These are phyloP conservation scores for Anabas testudineus DNA, from an alignment of 2,797 vertebrate genomes.

Conservation along the genomic window DNA sequence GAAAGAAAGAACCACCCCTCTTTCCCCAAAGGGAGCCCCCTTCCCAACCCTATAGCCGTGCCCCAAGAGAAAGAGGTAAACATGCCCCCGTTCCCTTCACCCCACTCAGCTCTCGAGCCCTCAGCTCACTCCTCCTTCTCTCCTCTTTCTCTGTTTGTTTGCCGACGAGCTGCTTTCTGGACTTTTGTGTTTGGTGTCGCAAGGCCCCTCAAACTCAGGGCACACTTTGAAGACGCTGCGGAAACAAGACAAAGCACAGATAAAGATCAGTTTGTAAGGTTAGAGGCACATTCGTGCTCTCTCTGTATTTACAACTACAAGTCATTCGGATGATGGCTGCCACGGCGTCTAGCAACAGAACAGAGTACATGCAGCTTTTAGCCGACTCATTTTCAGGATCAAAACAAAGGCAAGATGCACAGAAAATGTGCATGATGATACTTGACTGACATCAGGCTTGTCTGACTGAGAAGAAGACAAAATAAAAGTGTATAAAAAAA, in stretches of 20 bases:
- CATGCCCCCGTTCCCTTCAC: slow-evolving; percentile 61
- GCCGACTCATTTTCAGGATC: slow-evolving; percentile 3
- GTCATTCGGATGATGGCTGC: slow-evolving; percentile 20
- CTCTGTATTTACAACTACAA: slow-evolving; percentile 7
- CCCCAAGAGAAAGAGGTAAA: slow-evolving; percentile 79
- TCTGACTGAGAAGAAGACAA: neutral
- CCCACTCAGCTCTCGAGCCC: slow-evolving; percentile 43
- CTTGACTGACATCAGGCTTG: neutral
- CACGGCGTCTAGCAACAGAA: neutral
- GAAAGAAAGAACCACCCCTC: slow-evolving; percentile 34
- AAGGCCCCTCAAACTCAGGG: slow-evolving; percentile 48
- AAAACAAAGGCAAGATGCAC: slow-evolving; percentile 1
- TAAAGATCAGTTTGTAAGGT: slow-evolving; percentile 50
- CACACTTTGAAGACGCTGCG: slow-evolving; percentile 53
- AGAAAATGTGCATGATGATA: neutral
- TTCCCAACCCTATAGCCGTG: slow-evolving; percentile 54
- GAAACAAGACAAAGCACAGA: slow-evolving; percentile 21
- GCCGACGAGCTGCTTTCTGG: slow-evolving; percentile 62
- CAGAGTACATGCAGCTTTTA: slow-evolving; percentile 2
- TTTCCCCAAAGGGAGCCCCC: slow-evolving; percentile 24
- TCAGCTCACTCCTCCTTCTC: slow-evolving; percentile 19
- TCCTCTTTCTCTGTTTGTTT: slow-evolving; percentile 46
- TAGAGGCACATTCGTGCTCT: slow-evolving; percentile 38
- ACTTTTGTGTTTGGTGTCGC: slow-evolving; percentile 47
- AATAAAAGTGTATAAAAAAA: neutral